Base-by-base conservation (phyloP, 2,797 vertebrate species). In the Acrossocheilus fasciatus region DNA sequence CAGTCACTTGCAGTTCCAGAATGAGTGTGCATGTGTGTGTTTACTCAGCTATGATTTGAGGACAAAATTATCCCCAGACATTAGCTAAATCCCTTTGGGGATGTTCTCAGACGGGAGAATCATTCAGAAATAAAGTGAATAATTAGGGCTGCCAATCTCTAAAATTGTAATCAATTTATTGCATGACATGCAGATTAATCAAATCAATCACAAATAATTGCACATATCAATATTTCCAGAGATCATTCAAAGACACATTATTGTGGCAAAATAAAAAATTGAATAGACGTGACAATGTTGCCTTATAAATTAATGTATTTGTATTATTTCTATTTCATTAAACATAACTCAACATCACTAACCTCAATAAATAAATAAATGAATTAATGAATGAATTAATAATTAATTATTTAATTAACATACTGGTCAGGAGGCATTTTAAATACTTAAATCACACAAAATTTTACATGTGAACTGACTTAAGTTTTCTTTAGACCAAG, bases 61-160 rank as follows among this genome's bases (percentile, higher is more conserved):
- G 54, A 41, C 17, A 14, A 66, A 52, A 47, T 62, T n/a, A 72
- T 79, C 64, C 47, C 34, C 45, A 43, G 43, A 77, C 23, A 17
- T 47, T 10, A 8, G 15, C 7, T 52, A 69, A 78, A 70, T 85
- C n/a, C 80, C 12, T 82, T 72, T 82, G 45, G 30, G 41, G 4
- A 47, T 34, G 15, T 64, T 64, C 54, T 76, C 18, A 82, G 34
- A 82, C 1, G 12, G 30, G 12, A 70, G 39, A 82, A 81, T 52
- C 34, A 15, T 45, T 64, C 54, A 74, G n/a, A 59, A 62, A 47
- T 43, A 50, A 47, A 81, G 64, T 50, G 43, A 81, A 68, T 81
- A 81, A 81, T 81, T 52, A 81, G 43, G 17, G 1, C 30, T 69
- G 64, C 43, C 43, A 81, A 69, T 50, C 45, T 68, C 10, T 9